A percentile compares a stretch with the other conserved stretches of the same genome.
These are phyloP conservation scores for Nemapogon koenigi DNA, from an alignment of 2,888 invertebrate species.

Conservation along the genomic window DNA sequence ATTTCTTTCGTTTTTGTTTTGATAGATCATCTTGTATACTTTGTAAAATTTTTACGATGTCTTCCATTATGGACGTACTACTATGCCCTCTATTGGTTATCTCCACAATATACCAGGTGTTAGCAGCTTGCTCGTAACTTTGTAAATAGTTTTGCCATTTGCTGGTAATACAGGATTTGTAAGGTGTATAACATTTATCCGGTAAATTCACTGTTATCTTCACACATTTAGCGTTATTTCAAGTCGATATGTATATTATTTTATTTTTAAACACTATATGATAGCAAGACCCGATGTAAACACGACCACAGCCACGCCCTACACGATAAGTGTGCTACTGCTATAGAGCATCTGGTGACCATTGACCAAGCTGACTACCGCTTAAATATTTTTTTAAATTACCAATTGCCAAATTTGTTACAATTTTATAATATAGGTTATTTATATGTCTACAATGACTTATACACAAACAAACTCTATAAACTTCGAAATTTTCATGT, in stretches of 20 bases:
- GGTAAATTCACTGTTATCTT: not conserved
- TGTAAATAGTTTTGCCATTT: too few species aligned
- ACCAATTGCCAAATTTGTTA: too few species aligned
- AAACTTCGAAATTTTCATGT: too few species aligned
- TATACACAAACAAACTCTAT: too few species aligned
- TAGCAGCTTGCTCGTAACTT: not conserved
- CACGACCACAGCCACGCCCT: not conserved
- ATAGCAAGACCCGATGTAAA: not conserved
- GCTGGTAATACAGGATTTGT: too few species aligned
- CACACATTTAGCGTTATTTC: not conserved
- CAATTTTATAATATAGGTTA: too few species aligned
- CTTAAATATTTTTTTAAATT: too few species aligned
- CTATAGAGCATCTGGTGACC: too few species aligned
- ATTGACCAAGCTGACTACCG: too few species aligned
- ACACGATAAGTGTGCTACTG: too few species aligned
- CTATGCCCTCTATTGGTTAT: not conserved
- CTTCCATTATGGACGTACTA: constrained; percentile 11
- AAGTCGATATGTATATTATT: not conserved
- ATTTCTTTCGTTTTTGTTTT: constrained; percentile 18
- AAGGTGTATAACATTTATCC: not conserved
- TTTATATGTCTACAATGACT: too few species aligned
- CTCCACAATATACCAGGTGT: too few species aligned
- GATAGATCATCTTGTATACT: constrained; percentile 17
- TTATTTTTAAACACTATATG: not conserved
- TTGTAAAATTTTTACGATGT: constrained; percentile 13